Evolutionary conservation across 92 coral and sea anemone genomes (phyloP), one percentile per base, ranked within the genome.

Genomic region (Anthopleura xanthogrammica): DNA sequence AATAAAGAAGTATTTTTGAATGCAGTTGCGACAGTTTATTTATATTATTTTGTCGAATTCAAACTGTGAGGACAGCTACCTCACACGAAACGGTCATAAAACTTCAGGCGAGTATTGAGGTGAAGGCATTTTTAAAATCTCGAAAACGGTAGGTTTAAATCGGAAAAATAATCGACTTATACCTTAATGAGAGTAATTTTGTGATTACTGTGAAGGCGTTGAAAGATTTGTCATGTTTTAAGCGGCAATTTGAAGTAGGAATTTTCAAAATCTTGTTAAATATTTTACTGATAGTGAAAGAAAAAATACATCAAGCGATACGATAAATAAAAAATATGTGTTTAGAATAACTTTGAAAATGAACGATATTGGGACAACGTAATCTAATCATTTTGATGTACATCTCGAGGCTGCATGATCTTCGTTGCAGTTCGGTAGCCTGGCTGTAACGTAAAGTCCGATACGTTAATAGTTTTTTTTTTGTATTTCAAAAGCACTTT

Each of bases 161-260:
- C 12, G 72, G 50, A 46, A 10, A 64, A 64, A 64, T 64, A 64
- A 20, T 20, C 72, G 72, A 64, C 36, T 64, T 64, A 22, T 9
- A 64, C 29, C 22, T 64, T 64, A 64, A 64, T 64, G 11, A 23
- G 72, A 17, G 72, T 64, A 64, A 64, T 64, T 64, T 64, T 17
- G 22, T 64, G 72, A 64, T 64, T 58, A 64, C 22, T 5, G 11
- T 64, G 24, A 64, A 64, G n/a, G 72, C 72, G 72, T 17, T 22
- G 72, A 64, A 64, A n/a, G 72, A 64, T 19, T 68, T 68, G 74
- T 68, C 42, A 68, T 10, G 42, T 68, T 68, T 68, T 20, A 62
- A 3, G 70, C 70, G 29, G 29, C 70, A 7, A 23, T 20, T 20
- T 20, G 70, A 20, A 62, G 24, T 20, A n/a, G 70, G 70, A n/a